Evolutionary conservation across 2,888 invertebrate species (phyloP), one percentile per base, ranked within the genome.

Genomic region (Zaprionus obscuricornis): DNA sequence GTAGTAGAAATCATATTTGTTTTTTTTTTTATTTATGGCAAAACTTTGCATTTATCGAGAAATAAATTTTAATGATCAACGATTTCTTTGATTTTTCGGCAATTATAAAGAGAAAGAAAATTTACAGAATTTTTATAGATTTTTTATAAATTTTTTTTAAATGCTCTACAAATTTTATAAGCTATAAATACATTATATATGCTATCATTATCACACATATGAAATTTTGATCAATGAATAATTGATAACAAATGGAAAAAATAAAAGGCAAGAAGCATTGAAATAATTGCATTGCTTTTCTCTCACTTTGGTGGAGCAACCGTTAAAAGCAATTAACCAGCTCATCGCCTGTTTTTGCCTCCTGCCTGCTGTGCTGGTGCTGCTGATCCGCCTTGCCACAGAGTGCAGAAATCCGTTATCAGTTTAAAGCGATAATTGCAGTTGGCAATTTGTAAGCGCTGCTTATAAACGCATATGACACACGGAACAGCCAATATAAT

Each of bases 251-350:
- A 22, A 7, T 22, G 22, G 7, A 7, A 7, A 7, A 22, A 7
- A 22, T 22, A 7, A 7, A 71, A 72, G 62, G 69, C 77, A 64
- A 42, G 74, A 74, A 77, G 71, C 42, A 67, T 59, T 47, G 56
- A 46, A 57, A 40, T 66, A 77, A 83, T 83, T 72, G 76, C 65
- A 60, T 54, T 42, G 56, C 59, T 45, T 54, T 59, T 63, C 59
- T 40, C 34, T 46, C 56, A 40, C 64, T 39, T 50, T 47, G 10
- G 11, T 16, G 16, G 2, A 17, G 33, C 22, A 34, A 66, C 69
- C 69, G 69, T 69, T 58, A 81, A 76, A 74, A 74, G 74, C 81
- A 74, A 81, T 74, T 74, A 74, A 68, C 65, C 50, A 54, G 66
- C 67, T 71, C 74, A 78, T 74, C 71, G 64, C 37, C 10, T 65